These are phyloP conservation scores for Sakesphorus luctuosus DNA, from an alignment of 2,113 vertebrate species.

Conservation along the genomic window DNA sequence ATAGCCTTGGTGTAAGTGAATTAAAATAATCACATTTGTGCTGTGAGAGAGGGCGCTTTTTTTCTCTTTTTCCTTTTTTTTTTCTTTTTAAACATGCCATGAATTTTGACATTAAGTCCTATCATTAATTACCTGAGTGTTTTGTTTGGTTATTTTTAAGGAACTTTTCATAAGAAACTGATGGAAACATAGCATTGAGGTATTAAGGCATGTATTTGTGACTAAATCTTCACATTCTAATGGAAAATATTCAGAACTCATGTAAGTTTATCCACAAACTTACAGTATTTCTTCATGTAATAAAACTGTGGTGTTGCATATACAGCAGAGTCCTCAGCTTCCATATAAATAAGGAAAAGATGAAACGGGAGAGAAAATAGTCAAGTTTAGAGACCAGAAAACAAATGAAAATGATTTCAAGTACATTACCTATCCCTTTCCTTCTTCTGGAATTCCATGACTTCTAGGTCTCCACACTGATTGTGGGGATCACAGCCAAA, in stretches of 20 bases:
- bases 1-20: neutral
- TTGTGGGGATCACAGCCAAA: neutral
- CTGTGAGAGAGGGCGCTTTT: neutral
- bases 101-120: neutral
- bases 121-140: neutral
- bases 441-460: neutral
- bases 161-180: neutral
- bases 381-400: neutral
- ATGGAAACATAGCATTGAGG: neutral
- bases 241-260: neutral
- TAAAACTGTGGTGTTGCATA: neutral
- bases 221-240: neutral
- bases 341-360: neutral
- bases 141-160: neutral
- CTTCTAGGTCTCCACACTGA: neutral
- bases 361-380: neutral
- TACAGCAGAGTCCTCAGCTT: neutral
- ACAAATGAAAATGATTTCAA: neutral
- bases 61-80: neutral
- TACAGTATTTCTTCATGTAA: neutral
- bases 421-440: neutral
- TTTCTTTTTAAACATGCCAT: accelerated
- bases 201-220: neutral
- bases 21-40: neutral
- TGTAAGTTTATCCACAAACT: neutral